Evolutionary conservation across 92 coral and sea anemone species (phyloP), one percentile per base, ranked within the genome.

Genomic region (Paramuricea clavata): DNA sequence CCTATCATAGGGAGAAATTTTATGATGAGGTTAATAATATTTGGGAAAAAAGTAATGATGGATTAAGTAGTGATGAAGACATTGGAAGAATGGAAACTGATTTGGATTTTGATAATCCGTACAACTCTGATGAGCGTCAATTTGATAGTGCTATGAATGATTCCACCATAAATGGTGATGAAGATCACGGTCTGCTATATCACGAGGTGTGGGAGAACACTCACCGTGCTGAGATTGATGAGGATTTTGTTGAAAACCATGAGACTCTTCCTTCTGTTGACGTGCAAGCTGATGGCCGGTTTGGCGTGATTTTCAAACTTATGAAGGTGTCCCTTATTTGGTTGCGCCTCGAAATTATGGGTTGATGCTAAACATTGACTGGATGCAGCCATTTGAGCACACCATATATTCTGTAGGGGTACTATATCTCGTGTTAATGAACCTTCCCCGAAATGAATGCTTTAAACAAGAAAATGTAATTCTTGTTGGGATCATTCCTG

Each of bases 381-480:
- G 90, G 92, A 88, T 92, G 39, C 94, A 90, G 68, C 93, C 95
- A 33, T 90, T 89, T 57, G 79, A 91, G 34, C 90, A 91, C 36
- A 86, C 88, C 0, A 10, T 64, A 0, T 85, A 91, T 42, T 82
- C 93, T 72, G 91, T 92, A 1, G 91, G 97, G 0, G 93, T 91
- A 0, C 67, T 94, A 5, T 92, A 89, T 41, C 84, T 94, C 62
- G 91, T 83, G 4, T 43, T 93, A 23, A 88, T 91, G 88, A 93
- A 93, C 23, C 74, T 93, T 10, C 97, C 94, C 8, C 75, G 97
- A 22, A 16, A 78, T 12, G 88, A 86, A 23, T 69, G 97, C n/a
- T 93, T 86, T 67, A 88, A 89, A 49, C 87, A 77, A 2, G 97
- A 91, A 27, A 93, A 91, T 73, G 35, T 91, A 6, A 77, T 93